A percentile compares a stretch with the other conserved stretches of the same genome.
Evolutionary conservation across 2,888 invertebrate species (phyloP).

Genomic region (Leptopilina myrica): DNA sequence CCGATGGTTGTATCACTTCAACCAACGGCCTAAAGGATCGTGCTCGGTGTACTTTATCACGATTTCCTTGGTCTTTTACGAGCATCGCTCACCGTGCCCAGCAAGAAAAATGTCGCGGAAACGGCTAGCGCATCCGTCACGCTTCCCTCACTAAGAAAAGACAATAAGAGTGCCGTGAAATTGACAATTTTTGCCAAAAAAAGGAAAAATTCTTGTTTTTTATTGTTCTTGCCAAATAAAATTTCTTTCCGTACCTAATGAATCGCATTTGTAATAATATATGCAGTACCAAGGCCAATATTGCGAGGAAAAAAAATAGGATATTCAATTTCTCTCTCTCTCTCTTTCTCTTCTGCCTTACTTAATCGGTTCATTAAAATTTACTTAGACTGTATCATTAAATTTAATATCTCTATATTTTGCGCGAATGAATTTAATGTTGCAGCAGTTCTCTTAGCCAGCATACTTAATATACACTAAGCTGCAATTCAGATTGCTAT

Average conservation of each 20-base stretch:
- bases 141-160: slow-evolving; percentile 45
- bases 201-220: slow-evolving; percentile 23
- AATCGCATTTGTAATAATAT: too few relatives aligned
- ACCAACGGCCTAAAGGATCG: slow-evolving; percentile 26
- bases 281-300: background rate
- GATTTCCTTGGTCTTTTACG: slow-evolving; percentile 48
- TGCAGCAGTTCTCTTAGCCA: background rate
- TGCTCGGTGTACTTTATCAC: slow-evolving; percentile 46
- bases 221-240: too few relatives aligned
- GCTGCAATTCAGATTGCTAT: slow-evolving; percentile 27
- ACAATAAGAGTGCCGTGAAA: slow-evolving; percentile 58
- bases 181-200: slow-evolving; percentile 56
- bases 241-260: too few relatives aligned
- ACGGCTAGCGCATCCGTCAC: slow-evolving; percentile 53
- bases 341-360: background rate
- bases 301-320: background rate
- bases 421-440: slow-evolving; percentile 20
- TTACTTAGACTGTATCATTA: slow-evolving; percentile 25
- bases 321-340: background rate
- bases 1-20: slow-evolving; percentile 30
- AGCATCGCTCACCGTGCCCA: slow-evolving; percentile 50
- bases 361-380: slow-evolving; percentile 3
- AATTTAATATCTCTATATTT: slow-evolving; percentile 4
- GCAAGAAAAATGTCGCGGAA: slow-evolving; percentile 57
- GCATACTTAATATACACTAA: background rate